These are phyloP conservation scores for Fregetta grallaria DNA, from an alignment of 2,113 vertebrate species.

Conservation along the genomic window DNA sequence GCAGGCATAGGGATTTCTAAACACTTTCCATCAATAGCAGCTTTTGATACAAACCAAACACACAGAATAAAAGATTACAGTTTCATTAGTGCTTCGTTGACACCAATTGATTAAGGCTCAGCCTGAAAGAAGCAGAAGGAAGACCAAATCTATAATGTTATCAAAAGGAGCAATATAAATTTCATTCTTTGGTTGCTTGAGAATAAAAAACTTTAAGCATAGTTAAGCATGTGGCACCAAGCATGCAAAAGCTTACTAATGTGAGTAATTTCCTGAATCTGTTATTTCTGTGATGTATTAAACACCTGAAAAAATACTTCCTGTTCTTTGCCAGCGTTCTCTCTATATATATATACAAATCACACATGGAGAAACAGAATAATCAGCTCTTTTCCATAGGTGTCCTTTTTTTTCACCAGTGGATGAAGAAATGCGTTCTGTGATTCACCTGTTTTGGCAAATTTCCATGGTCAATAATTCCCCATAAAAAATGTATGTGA, in stretches of 20 bases:
- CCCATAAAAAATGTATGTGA: neutral
- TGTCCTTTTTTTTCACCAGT: neutral
- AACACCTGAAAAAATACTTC: slow-evolving; percentile 24
- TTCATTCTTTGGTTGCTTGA: neutral
- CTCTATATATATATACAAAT: neutral
- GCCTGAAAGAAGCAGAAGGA: neutral
- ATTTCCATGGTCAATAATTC: neutral
- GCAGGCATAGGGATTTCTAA: neutral
- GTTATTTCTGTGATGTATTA: neutral
- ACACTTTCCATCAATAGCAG: neutral
- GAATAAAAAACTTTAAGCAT: neutral
- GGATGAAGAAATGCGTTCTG: neutral
- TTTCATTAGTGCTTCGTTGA: neutral
- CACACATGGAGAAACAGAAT: neutral
- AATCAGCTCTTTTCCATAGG: neutral
- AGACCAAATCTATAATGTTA: neutral
- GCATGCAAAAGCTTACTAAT: neutral
- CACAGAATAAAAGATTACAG: neutral
- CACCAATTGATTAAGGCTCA: neutral
- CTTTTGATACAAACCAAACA: neutral
- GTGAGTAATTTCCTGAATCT: neutral
- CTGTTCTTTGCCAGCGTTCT: neutral
- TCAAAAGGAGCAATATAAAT: neutral
- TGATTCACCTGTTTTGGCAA: neutral
- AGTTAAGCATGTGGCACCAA: neutral